Evolutionary conservation across 2,888 invertebrate species (phyloP), one percentile per base, ranked within the genome.

Genomic region (Ephialtes manifestator): DNA sequence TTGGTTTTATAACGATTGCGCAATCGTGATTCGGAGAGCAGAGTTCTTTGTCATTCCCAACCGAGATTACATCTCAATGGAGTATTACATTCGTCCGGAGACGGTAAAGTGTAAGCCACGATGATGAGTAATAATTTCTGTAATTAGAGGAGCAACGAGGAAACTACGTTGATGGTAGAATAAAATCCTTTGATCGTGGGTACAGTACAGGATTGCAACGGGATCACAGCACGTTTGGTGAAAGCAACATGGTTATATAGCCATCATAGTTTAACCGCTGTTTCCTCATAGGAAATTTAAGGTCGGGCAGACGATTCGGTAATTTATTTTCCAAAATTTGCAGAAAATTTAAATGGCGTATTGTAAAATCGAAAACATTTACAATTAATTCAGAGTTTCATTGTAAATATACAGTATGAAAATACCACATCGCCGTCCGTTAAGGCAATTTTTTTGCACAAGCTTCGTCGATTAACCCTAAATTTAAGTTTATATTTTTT

Each of bases 141-240:
- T 74, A 58, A 81, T 74, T 74, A 68, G 46, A 68, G 74, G 67
- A 74, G 46, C 39, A 53, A 48, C 18, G 24, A 15, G 48, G 18
- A 53, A 76, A 60, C 65, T 39, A 65, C n/a, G 53, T 13, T 43
- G 55, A 20, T 43, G 24, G 8, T 20, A n/a, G 18, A 68, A 58
- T 18, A 31, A 75, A 39, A 58, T 79, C 46, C 35, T 51, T 63
- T 60, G 71, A 63, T 79, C 70, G 55, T 53, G 46, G 24, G 24
- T 68, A 68, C 24, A n/a, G 2, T 10, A n/a, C 11, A 11, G 24
- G 35, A 67, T 67, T 46, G 43, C 77, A n/a, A 11, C 43, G 46
- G 28, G 55, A 67, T 74, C 39, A 43, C 15, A 65, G 35, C 7
- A 11, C 24, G 15, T 18, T 60, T 31, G 5, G 63, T 55, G 43